Percentiles rank a stretch among this genome's conserved stretches.
Conservation (phyloP, 2,888 invertebrate species). For the Phyllotreta cruciferae region DNA sequence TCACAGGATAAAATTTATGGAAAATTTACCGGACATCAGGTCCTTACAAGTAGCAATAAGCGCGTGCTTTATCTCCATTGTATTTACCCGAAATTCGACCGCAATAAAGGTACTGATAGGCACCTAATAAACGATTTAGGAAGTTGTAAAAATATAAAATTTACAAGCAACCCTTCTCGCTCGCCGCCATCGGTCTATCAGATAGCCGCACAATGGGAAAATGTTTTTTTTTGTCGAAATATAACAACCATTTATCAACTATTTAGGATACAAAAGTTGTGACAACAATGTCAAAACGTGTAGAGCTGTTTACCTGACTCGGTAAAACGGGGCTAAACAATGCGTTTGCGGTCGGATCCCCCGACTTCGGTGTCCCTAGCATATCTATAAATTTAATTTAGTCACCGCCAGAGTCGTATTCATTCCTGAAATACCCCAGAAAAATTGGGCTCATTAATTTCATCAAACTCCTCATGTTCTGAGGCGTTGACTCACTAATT, state of each 20-base stretch:
- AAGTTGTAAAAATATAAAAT: slow-evolving; percentile 14
- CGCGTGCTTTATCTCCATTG: slow-evolving; percentile 15
- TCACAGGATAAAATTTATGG: neutral
- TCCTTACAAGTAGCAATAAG: neutral
- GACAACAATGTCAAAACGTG: slow-evolving; percentile 48
- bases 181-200: slow-evolving; percentile 5
- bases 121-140: slow-evolving; percentile 5
- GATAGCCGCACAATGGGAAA: slow-evolving; percentile 18
- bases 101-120: slow-evolving; percentile 10
- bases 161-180: slow-evolving; percentile 8
- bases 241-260: slow-evolving; percentile 49
- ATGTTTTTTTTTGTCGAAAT: slow-evolving; percentile 21
- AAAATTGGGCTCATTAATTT: neutral
- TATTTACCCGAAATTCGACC: slow-evolving; percentile 11
- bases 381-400: slow-evolving; percentile 41
- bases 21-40: neutral
- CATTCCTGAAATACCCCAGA: neutral
- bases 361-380: slow-evolving; percentile 18
- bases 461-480: too few relatives aligned
- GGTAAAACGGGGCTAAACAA: slow-evolving; percentile 45
- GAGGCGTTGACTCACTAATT: too few relatives aligned
- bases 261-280: slow-evolving; percentile 46
- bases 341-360: slow-evolving; percentile 44
- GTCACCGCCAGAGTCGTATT: slow-evolving; percentile 25
- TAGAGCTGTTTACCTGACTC: slow-evolving; percentile 46